These are phyloP conservation scores for Julus scanicus DNA, from an alignment of 2,888 invertebrate genomes.

Conservation along the genomic window DNA sequence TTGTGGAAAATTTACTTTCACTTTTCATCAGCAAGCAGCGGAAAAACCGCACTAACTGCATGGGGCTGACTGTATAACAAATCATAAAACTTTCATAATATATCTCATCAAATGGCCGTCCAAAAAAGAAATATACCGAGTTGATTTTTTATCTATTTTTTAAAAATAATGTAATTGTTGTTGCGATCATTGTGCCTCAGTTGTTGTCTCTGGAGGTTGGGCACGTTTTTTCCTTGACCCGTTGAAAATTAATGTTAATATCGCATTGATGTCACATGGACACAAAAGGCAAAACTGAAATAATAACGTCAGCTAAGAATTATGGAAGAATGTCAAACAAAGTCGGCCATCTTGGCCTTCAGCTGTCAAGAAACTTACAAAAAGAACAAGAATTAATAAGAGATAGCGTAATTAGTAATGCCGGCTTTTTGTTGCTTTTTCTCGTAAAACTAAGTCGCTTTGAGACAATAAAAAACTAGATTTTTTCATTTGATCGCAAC, in stretches of 20 bases:
- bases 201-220: constrained; percentile 3
- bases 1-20: background rate
- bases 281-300: background rate
- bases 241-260: constrained; percentile 23
- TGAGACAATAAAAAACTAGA: background rate
- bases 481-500: background rate
- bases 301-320: constrained; percentile 1
- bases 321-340: background rate
- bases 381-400: background rate
- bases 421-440: background rate
- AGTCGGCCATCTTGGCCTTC: background rate
- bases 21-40: background rate
- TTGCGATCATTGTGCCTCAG: background rate
- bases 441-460: background rate
- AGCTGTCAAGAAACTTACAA: background rate
- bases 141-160: background rate
- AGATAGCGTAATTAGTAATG: background rate
- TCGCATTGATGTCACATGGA: background rate
- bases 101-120: constrained; percentile 17
- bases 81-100: constrained; percentile 35
- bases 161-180: background rate
- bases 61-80: constrained; percentile 4
- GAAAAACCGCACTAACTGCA: constrained; percentile 39
- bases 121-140: background rate
- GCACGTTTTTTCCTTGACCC: constrained; percentile 34